Base-by-base conservation (phyloP, 2,888 invertebrate genomes). In the Venusia cambrica region DNA sequence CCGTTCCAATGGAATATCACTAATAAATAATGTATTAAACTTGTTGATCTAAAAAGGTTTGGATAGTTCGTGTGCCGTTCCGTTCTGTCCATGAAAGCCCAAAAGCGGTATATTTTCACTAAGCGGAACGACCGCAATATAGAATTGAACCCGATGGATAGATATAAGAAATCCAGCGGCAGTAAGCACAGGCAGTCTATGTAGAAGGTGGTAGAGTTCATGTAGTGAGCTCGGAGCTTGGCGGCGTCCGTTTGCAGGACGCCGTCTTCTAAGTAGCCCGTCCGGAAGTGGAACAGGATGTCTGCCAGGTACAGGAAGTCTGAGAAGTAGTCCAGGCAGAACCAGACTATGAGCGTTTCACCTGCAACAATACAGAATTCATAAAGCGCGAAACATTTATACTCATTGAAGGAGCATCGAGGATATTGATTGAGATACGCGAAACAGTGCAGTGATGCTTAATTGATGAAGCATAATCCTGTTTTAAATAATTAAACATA, bases 1-100 rank as follows among this genome's bases (percentile, higher is more conserved):
- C 98, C 98, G 88, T 99, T 99, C 98, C 98, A 99, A 90, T 99
- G 99, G 89, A 98, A 98, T 87, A 98, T 96, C 88, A 97, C 97
- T 88, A 98, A 90, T 73, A 98, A 92, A 90, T 97, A 97, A 90
- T 98, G 97, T 85, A 96, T 94, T 79, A 96, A 90, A 83, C 95
- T 95, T 64, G 94, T 93, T 63, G 96, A 95, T 72, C 94, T 92
- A 89, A 97, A 97, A 68, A 98, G 90, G 89, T 99, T 99, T 52
- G 98, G 98, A 89, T 98, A 99, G 90, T 98, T 99, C 61, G 98
- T 98, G 77, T 99, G 98, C 49, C 98, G 91, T 84, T 99, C 99
- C 37, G 98, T 98, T 58, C 98, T 92, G 88, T 99, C 98, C 93
- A 98, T 94, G 85, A 98, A 98, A 64, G 97, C 95, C 98, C 98